Base-by-base conservation (phyloP, 2,888 invertebrate genomes). In the Deilephila porcellus region DNA sequence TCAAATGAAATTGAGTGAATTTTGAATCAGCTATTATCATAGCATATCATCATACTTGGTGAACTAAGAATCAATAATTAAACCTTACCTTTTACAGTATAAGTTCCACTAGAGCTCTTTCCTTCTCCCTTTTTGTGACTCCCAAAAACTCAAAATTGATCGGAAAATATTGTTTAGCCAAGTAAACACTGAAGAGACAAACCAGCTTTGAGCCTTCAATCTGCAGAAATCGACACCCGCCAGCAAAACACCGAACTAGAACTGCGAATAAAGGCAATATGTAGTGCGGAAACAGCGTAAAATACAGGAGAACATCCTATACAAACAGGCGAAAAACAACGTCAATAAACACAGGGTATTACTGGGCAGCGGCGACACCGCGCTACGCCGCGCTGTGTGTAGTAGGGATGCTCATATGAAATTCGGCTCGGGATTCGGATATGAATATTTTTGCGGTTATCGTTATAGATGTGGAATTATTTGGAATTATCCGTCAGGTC, bases 291-390 rank as follows among this genome's bases (percentile, higher is more conserved):
- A 67, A 25, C 45, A 25, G 17, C 67, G 45, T 67, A 67, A 67
- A 52, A 25, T 25, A 25, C 45, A 0, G 25, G 14, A 14, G 25
- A 45, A 17, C 45, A 6, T 52, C 67, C 52, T 67, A 67, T 52
- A 67, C 67, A 67, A 67, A 45, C 64, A 67, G 45, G 14, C 45
- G 67, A 14, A 25, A 45, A 52, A 52, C 11, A 67, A 17, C 25
- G 67, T 45, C 45, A 17, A 67, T 67, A 67, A 67, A 67, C 25
- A 67, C 17, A n/a, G n/a, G 34, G 34, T 19, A 37, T 19, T 63
- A 34, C 62, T 60, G 60, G 4, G 4, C 3, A 4, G 8, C 11
- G 29, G 11, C n/a, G 6, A 19, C 56, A n/a, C 56, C n/a, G 14
- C 19, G 56, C 56, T n/a, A n/a, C 6, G n/a, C 19, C 56, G n/a